Conservation (phyloP, 2,888 invertebrate genomes). For the Brassicogethes aeneus region DNA sequence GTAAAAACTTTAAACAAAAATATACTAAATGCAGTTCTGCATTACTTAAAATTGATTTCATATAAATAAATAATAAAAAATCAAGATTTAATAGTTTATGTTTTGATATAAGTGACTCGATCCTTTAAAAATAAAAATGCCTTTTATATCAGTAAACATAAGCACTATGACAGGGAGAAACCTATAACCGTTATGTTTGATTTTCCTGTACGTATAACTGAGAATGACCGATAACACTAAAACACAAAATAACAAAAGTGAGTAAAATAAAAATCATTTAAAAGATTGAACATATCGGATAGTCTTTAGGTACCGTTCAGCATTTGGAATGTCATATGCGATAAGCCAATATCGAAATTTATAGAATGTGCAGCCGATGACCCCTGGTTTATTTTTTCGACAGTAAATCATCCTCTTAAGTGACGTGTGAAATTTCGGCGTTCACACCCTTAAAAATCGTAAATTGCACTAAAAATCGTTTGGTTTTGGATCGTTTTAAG, state of each 20-base stretch:
- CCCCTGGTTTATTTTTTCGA: constrained; percentile 9
- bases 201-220: neutral
- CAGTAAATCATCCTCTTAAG: constrained; percentile 15
- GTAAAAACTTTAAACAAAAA: no score
- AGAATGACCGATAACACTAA: neutral
- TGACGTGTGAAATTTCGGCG: neutral
- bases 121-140: no score
- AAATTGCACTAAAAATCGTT: constrained; percentile 10
- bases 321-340: constrained; percentile 28
- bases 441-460: constrained; percentile 2
- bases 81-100: no score
- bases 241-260: no score
- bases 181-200: neutral
- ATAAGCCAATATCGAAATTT: constrained; percentile 30
- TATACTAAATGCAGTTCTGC: no score
- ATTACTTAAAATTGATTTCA: no score
- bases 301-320: constrained; percentile 23
- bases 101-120: no score
- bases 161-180: neutral
- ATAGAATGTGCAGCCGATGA: constrained; percentile 23
- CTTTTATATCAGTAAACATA: no score
- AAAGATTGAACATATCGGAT: neutral
- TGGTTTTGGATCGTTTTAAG: constrained; percentile 5
- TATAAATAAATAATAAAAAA: no score
- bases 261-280: neutral